phyloP scores from a whole-genome alignment of 1,140 invertebrate genomes.

The Drosophila pectinifera region DNA sequence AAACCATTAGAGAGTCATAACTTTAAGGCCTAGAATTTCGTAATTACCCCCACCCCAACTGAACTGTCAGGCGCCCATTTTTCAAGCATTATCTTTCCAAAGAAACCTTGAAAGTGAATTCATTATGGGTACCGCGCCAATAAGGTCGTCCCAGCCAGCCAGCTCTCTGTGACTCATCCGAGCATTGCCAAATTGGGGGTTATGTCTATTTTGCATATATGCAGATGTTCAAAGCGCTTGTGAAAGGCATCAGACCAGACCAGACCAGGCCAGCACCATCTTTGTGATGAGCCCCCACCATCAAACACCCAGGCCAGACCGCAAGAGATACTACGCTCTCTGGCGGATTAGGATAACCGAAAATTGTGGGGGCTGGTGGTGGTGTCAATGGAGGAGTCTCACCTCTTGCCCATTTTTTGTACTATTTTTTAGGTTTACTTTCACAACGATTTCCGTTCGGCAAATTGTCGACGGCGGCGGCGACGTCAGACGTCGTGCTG shows the following conservation, averaged over 20 bases:
- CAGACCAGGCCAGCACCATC: conserved; percentile 5
- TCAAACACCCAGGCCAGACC: not conserved
- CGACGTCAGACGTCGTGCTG: conserved; percentile 46
- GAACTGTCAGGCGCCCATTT: conserved; percentile 27
- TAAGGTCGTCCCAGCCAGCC: conserved; percentile 33
- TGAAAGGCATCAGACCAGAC: conserved; percentile 61
- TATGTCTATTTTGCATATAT: conserved; percentile 34
- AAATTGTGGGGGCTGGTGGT: conserved; percentile 14
- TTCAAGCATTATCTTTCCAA: conserved; percentile 42
- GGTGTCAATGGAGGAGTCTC: conserved; percentile 13
- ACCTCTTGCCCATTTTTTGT: conserved; percentile 5
- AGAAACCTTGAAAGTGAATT: conserved; percentile 58
- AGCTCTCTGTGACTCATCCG: conserved; percentile 37
- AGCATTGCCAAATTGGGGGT: conserved; percentile 46
- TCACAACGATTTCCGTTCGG: conserved; percentile 52
- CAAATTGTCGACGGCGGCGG: conserved; percentile 55
- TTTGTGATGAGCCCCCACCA: conserved; percentile 23
- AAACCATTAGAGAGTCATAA: conserved; percentile 22
- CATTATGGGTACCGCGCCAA: conserved; percentile 42
- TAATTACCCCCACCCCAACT: conserved; percentile 18
- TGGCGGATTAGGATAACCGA: conserved; percentile 19
- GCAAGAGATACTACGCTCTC: not conserved
- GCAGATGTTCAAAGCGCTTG: conserved; percentile 38
- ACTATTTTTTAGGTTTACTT: conserved; percentile 30
- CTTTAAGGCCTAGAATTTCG: conserved; percentile 41